Percentiles rank a stretch among this genome's conserved stretches.
These are phyloP conservation scores for Monodelphis domestica DNA, from an alignment of 2,797 vertebrate genomes.

Conservation along the genomic window DNA sequence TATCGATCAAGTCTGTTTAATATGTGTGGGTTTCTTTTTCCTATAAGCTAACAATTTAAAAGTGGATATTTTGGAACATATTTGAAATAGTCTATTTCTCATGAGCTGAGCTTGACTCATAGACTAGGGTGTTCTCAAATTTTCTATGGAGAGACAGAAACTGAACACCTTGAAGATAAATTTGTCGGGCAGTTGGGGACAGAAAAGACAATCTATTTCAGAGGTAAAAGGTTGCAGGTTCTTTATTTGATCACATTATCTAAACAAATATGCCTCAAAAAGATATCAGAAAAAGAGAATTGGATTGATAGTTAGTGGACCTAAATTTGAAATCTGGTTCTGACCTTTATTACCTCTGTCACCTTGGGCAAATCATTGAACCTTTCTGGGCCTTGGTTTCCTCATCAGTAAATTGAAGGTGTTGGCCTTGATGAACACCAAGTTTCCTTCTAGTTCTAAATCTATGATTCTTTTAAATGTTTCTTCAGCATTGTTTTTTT, in stretches of 20 bases:
- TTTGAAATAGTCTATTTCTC: conserved; percentile 13
- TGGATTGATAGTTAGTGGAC: neutral
- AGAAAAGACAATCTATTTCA: neutral
- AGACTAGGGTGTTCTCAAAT: conserved; percentile 41
- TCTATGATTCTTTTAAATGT: neutral
- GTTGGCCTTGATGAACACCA: neutral
- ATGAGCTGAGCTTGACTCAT: conserved; percentile 28
- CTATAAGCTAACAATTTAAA: conserved; percentile 57
- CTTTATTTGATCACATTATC: neutral
- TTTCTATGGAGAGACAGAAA: neutral
- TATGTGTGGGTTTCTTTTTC: conserved; percentile 37
- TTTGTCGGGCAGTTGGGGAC: conserved; percentile 19
- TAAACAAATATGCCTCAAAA: neutral
- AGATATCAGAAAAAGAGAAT: neutral
- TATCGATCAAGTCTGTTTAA: neutral
- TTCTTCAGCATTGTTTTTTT: conserved; percentile 44
- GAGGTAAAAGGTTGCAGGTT: neutral
- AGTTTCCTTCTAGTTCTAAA: neutral
- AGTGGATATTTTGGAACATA: conserved; percentile 15
- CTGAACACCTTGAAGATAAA: conserved; percentile 16
- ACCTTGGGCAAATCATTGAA: neutral
- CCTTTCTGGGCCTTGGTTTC: neutral
- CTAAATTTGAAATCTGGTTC: neutral
- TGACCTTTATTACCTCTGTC: neutral
- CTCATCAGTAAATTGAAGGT: neutral